Conservation (phyloP, 2,113 vertebrate genomes). For the Xenus cinereus region DNA sequence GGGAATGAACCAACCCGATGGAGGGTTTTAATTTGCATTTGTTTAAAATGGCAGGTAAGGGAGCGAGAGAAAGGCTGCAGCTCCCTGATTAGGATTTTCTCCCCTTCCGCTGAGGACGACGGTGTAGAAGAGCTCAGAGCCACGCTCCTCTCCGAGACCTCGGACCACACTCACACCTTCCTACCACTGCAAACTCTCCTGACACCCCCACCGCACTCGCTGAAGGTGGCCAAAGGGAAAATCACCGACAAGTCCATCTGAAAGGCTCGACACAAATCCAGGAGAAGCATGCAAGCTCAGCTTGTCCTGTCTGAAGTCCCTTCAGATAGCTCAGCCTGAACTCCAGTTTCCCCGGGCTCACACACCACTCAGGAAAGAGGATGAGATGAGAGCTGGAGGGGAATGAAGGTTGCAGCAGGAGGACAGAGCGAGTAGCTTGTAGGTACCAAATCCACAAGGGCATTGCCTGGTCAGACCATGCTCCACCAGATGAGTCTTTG, state of each 20-base stretch:
- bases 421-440: fast-evolving
- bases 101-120: not conserved
- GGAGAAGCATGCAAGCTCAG: not conserved
- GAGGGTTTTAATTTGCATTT: constrained; percentile 74
- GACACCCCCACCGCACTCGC: not conserved
- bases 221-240: not conserved
- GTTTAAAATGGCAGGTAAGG: constrained; percentile 73
- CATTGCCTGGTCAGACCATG: fast-evolving
- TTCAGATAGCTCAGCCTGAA: fast-evolving
- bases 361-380: not conserved
- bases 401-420: not conserved
- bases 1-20: constrained; percentile 51
- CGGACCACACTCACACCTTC: not conserved
- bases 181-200: not conserved
- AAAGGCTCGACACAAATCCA: fast-evolving
- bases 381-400: not conserved
- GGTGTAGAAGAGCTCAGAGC: not conserved
- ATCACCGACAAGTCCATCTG: not conserved
- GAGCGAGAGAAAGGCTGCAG: constrained; percentile 28
- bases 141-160: not conserved
- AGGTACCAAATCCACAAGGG: fast-evolving
- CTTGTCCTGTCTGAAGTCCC: fast-evolving
- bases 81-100: not conserved
- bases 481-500: fast-evolving
- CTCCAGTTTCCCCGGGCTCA: not conserved